phyloP scores from a whole-genome alignment of 2,797 vertebrate genomes.

The Eulemur mongoz region DNA sequence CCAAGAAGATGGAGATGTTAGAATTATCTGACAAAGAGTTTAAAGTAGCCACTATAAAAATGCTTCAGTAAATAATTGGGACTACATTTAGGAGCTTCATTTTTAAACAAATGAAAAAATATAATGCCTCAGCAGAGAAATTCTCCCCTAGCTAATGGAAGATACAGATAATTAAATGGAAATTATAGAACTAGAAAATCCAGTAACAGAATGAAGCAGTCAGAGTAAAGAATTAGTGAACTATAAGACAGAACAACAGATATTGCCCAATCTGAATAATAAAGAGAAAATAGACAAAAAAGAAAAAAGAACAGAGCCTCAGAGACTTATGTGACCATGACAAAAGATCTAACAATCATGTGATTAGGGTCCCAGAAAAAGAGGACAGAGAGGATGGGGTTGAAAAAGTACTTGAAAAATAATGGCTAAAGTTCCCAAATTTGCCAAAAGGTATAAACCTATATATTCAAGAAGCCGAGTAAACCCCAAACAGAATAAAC shows the following conservation, averaged over 20 bases:
- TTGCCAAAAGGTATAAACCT: not conserved
- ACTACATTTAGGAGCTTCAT: not conserved
- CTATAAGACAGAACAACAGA: not conserved
- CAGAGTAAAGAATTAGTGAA: not conserved
- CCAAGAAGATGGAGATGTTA: not conserved
- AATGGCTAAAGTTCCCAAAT: not conserved
- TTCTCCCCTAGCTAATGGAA: not conserved
- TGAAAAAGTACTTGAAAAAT: not conserved
- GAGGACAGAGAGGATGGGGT: not conserved
- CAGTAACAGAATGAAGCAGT: not conserved
- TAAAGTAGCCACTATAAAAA: not conserved
- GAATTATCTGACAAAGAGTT: not conserved
- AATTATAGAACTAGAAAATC: not conserved
- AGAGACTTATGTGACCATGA: not conserved
- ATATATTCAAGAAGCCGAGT: not conserved
- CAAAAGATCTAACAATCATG: not conserved
- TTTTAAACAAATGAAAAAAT: not conserved
- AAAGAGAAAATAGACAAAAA: not conserved
- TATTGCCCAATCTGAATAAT: not conserved
- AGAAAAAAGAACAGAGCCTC: not conserved
- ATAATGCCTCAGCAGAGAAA: not conserved
- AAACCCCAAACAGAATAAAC: not conserved
- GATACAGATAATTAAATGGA: not conserved
- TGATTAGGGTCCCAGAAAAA: not conserved
- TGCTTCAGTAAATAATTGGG: not conserved